Percentiles rank a stretch among this genome's conserved stretches.
Conservation (phyloP, 1,140 invertebrate species). For the Mylabris phalerata region DNA sequence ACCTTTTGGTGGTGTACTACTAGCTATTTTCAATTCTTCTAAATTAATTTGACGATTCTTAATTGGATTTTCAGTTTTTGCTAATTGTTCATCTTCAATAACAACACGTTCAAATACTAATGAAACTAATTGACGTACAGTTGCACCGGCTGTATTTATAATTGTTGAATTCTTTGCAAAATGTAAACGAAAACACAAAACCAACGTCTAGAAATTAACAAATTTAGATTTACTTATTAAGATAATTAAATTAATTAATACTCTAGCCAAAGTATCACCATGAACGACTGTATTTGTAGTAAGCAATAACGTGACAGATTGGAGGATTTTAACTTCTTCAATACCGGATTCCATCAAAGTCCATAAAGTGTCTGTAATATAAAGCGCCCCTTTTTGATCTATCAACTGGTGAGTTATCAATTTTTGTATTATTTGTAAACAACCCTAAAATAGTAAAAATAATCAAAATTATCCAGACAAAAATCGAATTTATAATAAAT, state of each 20-base stretch:
- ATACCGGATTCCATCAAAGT: constrained; percentile 85
- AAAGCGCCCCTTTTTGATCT: constrained; percentile 82
- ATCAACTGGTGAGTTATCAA: constrained; percentile 76
- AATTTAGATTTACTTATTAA: neutral
- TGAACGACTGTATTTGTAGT: constrained; percentile 92
- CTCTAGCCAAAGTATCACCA: constrained; percentile 86
- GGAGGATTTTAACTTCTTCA: constrained; percentile 93
- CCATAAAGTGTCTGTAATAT: constrained; percentile 90
- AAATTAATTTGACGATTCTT: constrained; percentile 54
- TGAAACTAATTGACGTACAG: constrained; percentile 92
- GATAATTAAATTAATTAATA: constrained; percentile 38
- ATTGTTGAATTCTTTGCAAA: constrained; percentile 90
- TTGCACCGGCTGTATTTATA: constrained; percentile 94
- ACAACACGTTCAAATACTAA: constrained; percentile 93
- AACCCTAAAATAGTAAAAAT: constrained; percentile 59
- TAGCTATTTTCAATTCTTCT: constrained; percentile 73
- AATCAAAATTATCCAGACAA: constrained; percentile 1
- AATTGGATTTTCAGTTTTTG: constrained; percentile 32
- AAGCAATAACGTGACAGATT: constrained; percentile 89
- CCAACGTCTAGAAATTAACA: constrained; percentile 68
- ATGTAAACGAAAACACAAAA: constrained; percentile 92
- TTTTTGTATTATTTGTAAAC: constrained; percentile 82
- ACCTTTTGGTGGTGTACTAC: constrained; percentile 65
- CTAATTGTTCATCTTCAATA: constrained; percentile 56
- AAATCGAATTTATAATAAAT: neutral